Conservation (phyloP, 2,113 vertebrate species). For the Vireo altiloquus region DNA sequence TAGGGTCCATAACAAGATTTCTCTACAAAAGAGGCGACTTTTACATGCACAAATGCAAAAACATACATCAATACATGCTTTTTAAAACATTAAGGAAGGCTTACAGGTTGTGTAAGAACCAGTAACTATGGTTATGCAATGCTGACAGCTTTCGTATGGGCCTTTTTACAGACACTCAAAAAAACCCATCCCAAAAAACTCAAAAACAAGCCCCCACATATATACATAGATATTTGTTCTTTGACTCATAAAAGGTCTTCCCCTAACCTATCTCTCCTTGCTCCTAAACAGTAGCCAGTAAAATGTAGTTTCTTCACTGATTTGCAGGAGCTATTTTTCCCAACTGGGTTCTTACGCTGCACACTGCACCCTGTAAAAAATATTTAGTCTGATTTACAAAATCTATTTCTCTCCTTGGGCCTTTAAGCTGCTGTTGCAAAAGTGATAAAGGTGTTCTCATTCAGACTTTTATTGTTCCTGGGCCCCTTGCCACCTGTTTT, state of each 20-base stretch:
- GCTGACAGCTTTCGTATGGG: background rate
- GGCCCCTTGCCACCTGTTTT: constrained; percentile 7
- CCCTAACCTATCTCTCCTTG: background rate
- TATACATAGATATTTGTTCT: background rate
- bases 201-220: background rate
- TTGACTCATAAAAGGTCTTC: background rate
- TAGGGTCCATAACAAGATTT: background rate
- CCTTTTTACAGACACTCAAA: background rate
- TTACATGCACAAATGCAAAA: background rate
- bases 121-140: background rate
- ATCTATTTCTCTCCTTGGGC: constrained; percentile 46
- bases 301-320: constrained; percentile 5
- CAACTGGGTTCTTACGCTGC: background rate
- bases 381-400: constrained; percentile 55
- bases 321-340: constrained; percentile 34
- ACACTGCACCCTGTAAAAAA: constrained; percentile 35
- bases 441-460: constrained; percentile 40
- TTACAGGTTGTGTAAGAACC: background rate
- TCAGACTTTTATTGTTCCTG: constrained; percentile 28
- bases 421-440: constrained; percentile 35
- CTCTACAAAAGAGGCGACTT: background rate
- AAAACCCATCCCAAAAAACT: background rate
- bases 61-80: background rate
- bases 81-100: background rate
- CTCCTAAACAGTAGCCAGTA: background rate